These are phyloP conservation scores for Antennarius striatus DNA, from an alignment of 2,113 vertebrate species.

Conservation along the genomic window DNA sequence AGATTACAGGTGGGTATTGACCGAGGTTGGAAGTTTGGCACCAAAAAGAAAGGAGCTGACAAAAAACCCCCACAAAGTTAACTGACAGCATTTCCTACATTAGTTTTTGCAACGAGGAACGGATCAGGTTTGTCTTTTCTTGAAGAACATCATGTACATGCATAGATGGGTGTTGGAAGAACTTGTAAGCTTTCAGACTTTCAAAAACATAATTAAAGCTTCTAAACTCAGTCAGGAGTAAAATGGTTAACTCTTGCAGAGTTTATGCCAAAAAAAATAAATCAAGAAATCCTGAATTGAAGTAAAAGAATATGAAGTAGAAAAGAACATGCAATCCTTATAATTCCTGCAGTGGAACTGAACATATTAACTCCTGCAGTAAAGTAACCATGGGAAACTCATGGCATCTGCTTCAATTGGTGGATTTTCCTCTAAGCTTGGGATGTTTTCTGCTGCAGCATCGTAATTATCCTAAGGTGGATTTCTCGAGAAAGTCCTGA, in stretches of 20 bases:
- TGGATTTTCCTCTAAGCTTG: conserved; percentile 25
- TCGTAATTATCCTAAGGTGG: conserved; percentile 41
- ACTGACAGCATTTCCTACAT: conserved; percentile 50
- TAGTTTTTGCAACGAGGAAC: neutral
- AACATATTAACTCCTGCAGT: conserved; percentile 21
- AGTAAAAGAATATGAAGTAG: neutral
- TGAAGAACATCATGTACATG: neutral
- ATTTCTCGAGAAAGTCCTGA: conserved; percentile 23
- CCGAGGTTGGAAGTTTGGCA: neutral
- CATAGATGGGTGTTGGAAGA: neutral
- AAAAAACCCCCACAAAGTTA: conserved; percentile 30
- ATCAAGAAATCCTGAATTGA: too few relatives aligned
- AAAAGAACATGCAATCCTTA: neutral
- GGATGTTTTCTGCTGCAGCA: conserved; percentile 35
- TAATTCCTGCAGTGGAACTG: conserved; percentile 17
- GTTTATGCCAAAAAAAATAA: too few relatives aligned
- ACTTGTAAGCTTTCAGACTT: neutral
- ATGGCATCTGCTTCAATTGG: neutral
- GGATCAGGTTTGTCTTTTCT: neutral
- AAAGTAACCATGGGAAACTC: neutral
- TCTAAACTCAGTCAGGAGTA: neutral
- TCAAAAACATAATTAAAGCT: neutral
- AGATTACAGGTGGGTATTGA: neutral
- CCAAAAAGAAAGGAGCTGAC: conserved; percentile 38
- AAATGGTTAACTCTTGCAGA: too few relatives aligned